Percentiles rank a stretch among this genome's conserved stretches.
These are phyloP conservation scores for Dione vanillae DNA, from an alignment of 2,888 invertebrate species.

Conservation along the genomic window DNA sequence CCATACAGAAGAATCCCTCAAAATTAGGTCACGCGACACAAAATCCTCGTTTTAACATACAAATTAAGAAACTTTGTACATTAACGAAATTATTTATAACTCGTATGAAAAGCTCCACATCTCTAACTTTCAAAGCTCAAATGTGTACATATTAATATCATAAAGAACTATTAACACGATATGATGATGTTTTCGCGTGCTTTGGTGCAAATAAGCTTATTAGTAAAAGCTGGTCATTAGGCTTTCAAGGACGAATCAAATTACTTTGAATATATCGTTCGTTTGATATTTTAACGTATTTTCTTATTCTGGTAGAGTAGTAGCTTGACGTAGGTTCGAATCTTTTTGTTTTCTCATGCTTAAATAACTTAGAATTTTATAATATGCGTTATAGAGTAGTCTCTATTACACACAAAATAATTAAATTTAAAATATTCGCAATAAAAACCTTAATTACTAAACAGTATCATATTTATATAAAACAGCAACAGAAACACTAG, in stretches of 20 bases:
- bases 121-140: constrained; percentile 30
- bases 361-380: too few relatives aligned
- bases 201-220: constrained; percentile 43
- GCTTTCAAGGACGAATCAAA: constrained; percentile 20
- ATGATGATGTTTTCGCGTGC: constrained; percentile 49
- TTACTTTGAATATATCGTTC: constrained; percentile 23
- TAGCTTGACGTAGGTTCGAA: too few relatives aligned
- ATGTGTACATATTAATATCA: constrained; percentile 32
- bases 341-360: too few relatives aligned
- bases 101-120: constrained; percentile 10
- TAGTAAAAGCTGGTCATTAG: constrained; percentile 42
- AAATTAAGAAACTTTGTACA: constrained; percentile 27
- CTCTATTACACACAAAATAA: too few relatives aligned
- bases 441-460: too few relatives aligned
- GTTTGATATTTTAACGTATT: not conserved
- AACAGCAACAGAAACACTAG: too few relatives aligned
- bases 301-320: not conserved
- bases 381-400: too few relatives aligned
- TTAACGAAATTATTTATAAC: constrained; percentile 27
- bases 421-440: too few relatives aligned
- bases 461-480: too few relatives aligned
- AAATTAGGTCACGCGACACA: constrained; percentile 23
- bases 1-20: not conserved
- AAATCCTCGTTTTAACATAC: constrained; percentile 23
- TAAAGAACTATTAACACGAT: constrained; percentile 30